Conservation (phyloP, 2,888 invertebrate species). For the Dugesia japonica region DNA sequence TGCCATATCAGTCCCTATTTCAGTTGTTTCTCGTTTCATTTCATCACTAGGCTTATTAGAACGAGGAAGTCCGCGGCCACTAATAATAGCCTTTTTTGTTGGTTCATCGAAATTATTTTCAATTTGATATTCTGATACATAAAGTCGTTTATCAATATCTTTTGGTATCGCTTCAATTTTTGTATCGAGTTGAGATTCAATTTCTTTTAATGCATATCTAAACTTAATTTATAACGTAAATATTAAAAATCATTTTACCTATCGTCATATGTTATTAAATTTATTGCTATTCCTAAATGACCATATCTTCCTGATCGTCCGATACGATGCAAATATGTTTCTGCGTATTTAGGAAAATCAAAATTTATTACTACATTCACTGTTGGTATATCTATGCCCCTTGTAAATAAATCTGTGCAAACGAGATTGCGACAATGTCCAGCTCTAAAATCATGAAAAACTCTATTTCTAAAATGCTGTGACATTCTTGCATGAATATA, state of each 20-base stretch:
- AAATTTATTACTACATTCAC: slow-evolving; percentile 99
- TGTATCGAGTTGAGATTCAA: slow-evolving; percentile 92
- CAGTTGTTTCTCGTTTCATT: slow-evolving; percentile 3
- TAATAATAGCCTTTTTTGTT: not conserved
- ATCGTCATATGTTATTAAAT: slow-evolving; percentile 96
- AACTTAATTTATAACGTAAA: slow-evolving; percentile 26
- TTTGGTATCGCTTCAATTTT: slow-evolving; percentile 99
- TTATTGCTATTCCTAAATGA: slow-evolving; percentile 94
- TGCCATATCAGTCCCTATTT: slow-evolving; percentile 13
- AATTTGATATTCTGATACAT: slow-evolving; percentile 69
- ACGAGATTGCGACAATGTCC: slow-evolving; percentile 92
- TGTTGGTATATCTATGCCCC: slow-evolving; percentile 97
- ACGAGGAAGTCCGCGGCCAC: slow-evolving; percentile 12
- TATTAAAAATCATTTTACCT: slow-evolving; percentile 41
- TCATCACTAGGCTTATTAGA: not conserved
- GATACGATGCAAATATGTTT: slow-evolving; percentile 95
- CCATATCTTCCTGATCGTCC: slow-evolving; percentile 94
- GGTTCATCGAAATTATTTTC: slow-evolving; percentile 42
- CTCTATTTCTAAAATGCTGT: slow-evolving; percentile 79
- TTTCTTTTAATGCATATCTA: slow-evolving; percentile 82
- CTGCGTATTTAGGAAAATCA: slow-evolving; percentile 98
- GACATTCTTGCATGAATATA: slow-evolving; percentile 99
- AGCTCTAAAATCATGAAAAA: slow-evolving; percentile 95
- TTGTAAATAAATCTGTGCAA: slow-evolving; percentile 76
- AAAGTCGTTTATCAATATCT: slow-evolving; percentile 89